These are phyloP conservation scores for Campoplex nolae DNA, from an alignment of 2,888 invertebrate species.

Conservation along the genomic window DNA sequence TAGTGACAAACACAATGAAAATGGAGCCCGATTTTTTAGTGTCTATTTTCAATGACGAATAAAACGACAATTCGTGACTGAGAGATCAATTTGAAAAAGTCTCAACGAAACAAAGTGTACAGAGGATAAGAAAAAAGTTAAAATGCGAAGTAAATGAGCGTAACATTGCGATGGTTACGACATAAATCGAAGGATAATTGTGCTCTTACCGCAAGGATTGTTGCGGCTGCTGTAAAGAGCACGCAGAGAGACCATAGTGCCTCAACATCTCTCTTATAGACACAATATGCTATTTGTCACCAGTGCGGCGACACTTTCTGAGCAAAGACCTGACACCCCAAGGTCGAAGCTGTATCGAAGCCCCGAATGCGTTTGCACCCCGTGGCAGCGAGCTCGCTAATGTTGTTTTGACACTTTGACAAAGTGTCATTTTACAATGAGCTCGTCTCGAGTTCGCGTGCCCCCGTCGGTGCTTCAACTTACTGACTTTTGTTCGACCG, in stretches of 20 bases:
- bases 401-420: constrained; percentile 66
- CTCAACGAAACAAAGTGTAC: background rate
- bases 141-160: constrained; percentile 7
- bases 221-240: constrained; percentile 60
- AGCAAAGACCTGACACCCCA: constrained; percentile 28
- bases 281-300: constrained; percentile 50
- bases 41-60: background rate
- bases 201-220: constrained; percentile 54
- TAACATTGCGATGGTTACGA: constrained; percentile 32
- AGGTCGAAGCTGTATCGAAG: constrained; percentile 36
- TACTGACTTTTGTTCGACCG: constrained; percentile 53
- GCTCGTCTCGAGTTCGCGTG: background rate
- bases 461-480: constrained; percentile 34
- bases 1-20: too few species aligned
- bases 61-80: background rate
- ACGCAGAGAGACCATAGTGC: constrained; percentile 12
- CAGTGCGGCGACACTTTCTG: constrained; percentile 26
- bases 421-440: constrained; percentile 59
- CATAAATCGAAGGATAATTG: constrained; percentile 64
- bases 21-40: too few species aligned
- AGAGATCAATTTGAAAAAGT: background rate
- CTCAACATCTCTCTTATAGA: background rate
- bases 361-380: background rate
- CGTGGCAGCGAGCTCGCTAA: constrained; percentile 42
- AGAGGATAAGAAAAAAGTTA: background rate